These are phyloP conservation scores for Percina caprodes DNA, from an alignment of 2,113 vertebrate species.

Conservation along the genomic window DNA sequence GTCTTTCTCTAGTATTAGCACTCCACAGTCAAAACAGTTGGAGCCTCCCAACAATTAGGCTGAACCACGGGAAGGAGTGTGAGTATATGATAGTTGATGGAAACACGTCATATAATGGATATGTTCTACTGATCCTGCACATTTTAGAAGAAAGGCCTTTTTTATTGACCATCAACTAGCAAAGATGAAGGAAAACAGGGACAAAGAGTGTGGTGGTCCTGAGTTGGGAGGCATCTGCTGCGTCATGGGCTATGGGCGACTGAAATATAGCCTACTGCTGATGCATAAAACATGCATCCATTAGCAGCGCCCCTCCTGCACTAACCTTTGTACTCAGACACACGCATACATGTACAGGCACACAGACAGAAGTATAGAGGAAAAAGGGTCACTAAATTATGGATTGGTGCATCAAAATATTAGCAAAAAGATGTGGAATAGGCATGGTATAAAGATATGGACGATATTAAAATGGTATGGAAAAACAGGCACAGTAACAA, in stretches of 20 bases:
- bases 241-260: slow-evolving; percentile 26
- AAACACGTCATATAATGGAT: not conserved
- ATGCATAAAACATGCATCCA: slow-evolving; percentile 75
- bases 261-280: slow-evolving; percentile 46
- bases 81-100: not conserved
- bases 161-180: not conserved
- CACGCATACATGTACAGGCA: slow-evolving; percentile 1
- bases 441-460: not conserved
- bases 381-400: slow-evolving; percentile 63
- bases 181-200: slow-evolving; percentile 5
- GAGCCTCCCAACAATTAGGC: not conserved
- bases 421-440: slow-evolving; percentile 8
- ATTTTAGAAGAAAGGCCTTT: not conserved
- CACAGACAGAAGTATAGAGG: slow-evolving; percentile 28
- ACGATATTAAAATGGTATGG: not conserved
- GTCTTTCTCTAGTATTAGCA: slow-evolving; percentile 11
- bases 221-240: slow-evolving; percentile 31
- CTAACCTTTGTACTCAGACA: slow-evolving; percentile 35
- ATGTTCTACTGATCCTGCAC: not conserved
- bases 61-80: not conserved
- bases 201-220: not conserved
- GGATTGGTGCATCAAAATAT: slow-evolving; percentile 48
- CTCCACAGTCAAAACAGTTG: slow-evolving; percentile 15
- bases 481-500: slow-evolving; percentile 10
- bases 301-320: slow-evolving; percentile 44